Percentiles rank a stretch among this genome's conserved stretches.
Evolutionary conservation across 2,113 vertebrate species (phyloP).

Genomic region (Rana temporaria): DNA sequence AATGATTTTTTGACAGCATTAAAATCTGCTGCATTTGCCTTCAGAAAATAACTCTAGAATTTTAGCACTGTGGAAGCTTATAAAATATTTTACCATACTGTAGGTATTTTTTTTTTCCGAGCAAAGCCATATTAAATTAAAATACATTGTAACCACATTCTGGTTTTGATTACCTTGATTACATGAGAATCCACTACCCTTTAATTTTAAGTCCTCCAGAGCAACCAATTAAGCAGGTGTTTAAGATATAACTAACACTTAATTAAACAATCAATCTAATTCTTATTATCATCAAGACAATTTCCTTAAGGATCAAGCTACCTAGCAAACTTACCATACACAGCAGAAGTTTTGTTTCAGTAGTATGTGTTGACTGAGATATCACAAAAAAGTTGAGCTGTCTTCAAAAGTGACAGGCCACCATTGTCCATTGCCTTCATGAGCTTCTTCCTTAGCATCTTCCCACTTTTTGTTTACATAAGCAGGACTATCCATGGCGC

Average conservation of each 20-base stretch:
- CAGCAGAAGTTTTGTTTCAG: too few relatives aligned
- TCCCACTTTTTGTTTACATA: too few relatives aligned
- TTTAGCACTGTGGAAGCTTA: not conserved
- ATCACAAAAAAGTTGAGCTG: too few relatives aligned
- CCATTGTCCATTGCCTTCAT: too few relatives aligned
- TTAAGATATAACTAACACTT: conserved; percentile 11
- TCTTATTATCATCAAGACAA: conserved; percentile 28
- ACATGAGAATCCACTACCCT: conserved; percentile 23
- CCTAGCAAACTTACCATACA: not conserved
- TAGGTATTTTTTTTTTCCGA: not conserved
- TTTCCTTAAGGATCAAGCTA: conserved; percentile 23
- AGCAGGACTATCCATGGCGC: too few relatives aligned
- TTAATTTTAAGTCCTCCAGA: conserved; percentile 20
- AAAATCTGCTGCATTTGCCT: conserved; percentile 15
- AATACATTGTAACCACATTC: not conserved
- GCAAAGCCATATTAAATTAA: conserved; percentile 30
- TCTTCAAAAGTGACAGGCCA: too few relatives aligned
- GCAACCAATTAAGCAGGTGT: conserved; percentile 34
- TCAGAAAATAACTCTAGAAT: conserved; percentile 8
- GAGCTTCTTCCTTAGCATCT: too few relatives aligned
- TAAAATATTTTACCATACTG: conserved; percentile 14
- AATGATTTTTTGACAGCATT: conserved; percentile 23
- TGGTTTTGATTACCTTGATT: conserved; percentile 3
- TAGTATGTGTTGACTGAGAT: too few relatives aligned
- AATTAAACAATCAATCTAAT: conserved; percentile 47